Base-by-base conservation (phyloP, 2,888 invertebrate species). In the Sinopyrophorus schimmeli region DNA sequence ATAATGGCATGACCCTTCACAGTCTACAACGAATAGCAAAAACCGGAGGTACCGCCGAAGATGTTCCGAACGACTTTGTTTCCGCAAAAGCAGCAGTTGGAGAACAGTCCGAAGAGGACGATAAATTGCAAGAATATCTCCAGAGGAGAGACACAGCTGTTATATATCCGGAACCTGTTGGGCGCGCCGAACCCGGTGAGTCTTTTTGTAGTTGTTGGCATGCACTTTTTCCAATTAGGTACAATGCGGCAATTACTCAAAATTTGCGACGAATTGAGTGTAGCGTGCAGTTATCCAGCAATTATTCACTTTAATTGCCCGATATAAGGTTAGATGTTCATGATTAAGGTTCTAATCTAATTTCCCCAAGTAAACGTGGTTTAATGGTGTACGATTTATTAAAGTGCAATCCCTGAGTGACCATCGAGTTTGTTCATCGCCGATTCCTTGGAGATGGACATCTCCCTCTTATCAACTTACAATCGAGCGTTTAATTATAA, bases 121-220 rank as follows among this genome's bases (percentile, higher is more conserved):
- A 74, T 31, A 70, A 70, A 55, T 74, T 77, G 27, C 66, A 73
- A 55, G 76, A 77, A 61, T 74, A 75, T 61, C 68, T 78, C 60
- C 70, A 70, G 53, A 67, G 77, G 44, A 73, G 73, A 47, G 77
- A 78, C 63, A 78, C 79, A 3, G 77, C 76, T 11, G 76, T 79
- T 51, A 77, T 79, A 54, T 78, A 72, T 61, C 37, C 53, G n/a
- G 62, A 60, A 49, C 50, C 62, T 20, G 58, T 59, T 40, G 60
- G 54, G 30, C 54, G 55, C 32, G 27, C 51, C 16, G 53, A 59
- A 42, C 53, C 39, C 39, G 57, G 55, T 57, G 31, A 56, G 59
- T 54, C 18, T 21, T 21, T 48, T 50, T 32, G 32, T 24, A 28
- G 12, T 28, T 6, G 7, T 28, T 28, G 14, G 14, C 14, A 12